Base-by-base conservation (phyloP, 2,888 invertebrate species). In the Amphipyra tragopoginis region DNA sequence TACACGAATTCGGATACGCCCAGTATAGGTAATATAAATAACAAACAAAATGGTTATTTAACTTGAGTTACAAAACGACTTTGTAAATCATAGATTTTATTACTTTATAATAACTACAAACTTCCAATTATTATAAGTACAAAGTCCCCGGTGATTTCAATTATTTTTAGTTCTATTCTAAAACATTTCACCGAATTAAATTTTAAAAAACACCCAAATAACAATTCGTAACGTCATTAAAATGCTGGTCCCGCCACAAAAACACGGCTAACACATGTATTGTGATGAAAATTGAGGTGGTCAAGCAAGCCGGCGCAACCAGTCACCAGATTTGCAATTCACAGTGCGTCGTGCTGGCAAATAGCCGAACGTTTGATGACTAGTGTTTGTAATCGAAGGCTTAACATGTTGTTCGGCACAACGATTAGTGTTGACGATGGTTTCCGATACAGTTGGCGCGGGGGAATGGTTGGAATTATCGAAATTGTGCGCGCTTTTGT, bases 261-360 rank as follows among this genome's bases (percentile, higher is more conserved):
- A 74, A 60, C 55, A 50, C 21, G 15, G 29, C 36, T 59, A 65
- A 65, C 70, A 72, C 39, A 53, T 65, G 62, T 67, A 73, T 77
- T 78, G 79, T 73, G 50, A 74, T 72, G 72, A 74, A 74, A 75
- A 77, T 73, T 34, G 63, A 65, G 70, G 69, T 59, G 65, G 58
- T 57, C 65, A 59, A 70, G 70, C 64, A 68, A 62, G 44, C 63
- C 11, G 45, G 47, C 43, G 52, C 55, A 54, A 43, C 58, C 58
- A 62, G 65, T 63, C 66, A 68, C 65, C 64, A 76, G 76, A 86
- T 87, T 87, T 87, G 81, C 79, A 85, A 86, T 87, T 85, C 86
- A 80, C 79, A 83, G 66, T 78, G 79, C 81, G 79, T 83, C 70
- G 80, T 75, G 71, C 78, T 86, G 81, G 79, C 83, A 85, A 85